These are phyloP conservation scores for Zaprionus inermis DNA, from an alignment of 1,140 invertebrate genomes.

Conservation along the genomic window DNA sequence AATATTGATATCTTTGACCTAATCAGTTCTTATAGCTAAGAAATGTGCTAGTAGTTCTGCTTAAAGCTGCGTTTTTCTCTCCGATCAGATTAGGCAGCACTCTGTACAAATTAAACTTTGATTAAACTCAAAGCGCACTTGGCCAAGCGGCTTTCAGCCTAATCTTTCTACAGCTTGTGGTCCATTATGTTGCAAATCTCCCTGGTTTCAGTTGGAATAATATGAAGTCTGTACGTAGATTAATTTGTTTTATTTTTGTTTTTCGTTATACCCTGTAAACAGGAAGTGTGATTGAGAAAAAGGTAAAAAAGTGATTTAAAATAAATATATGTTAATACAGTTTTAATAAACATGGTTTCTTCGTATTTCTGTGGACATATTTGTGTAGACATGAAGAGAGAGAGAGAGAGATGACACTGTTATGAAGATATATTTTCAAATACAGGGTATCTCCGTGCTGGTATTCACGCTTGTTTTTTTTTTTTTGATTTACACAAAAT, in stretches of 20 bases:
- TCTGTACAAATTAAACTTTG: background rate
- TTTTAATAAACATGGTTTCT: too few relatives aligned
- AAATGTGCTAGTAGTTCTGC: background rate
- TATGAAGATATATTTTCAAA: too few relatives aligned
- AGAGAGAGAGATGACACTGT: too few relatives aligned
- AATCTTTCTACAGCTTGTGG: constrained; percentile 18
- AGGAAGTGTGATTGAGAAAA: background rate
- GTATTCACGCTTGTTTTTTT: background rate
- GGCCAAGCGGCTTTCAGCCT: background rate
- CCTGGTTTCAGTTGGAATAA: background rate
- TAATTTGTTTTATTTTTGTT: constrained; percentile 10
- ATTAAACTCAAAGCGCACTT: constrained; percentile 14
- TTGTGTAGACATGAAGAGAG: too few relatives aligned
- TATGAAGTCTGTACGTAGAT: constrained; percentile 1
- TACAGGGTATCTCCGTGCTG: background rate
- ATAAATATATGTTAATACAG: too few relatives aligned
- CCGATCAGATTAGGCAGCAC: background rate
- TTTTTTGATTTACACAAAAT: constrained; percentile 10
- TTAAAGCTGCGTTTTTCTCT: background rate
- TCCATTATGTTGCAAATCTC: constrained; percentile 16
- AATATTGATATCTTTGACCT: background rate
- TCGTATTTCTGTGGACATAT: too few relatives aligned
- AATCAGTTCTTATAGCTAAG: background rate
- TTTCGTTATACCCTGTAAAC: background rate
- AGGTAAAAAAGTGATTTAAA: too few relatives aligned